A percentile compares a stretch with the other conserved stretches of the same genome.
Conservation (phyloP, 2,797 vertebrate genomes). For the Astyanax mexicanus region DNA sequence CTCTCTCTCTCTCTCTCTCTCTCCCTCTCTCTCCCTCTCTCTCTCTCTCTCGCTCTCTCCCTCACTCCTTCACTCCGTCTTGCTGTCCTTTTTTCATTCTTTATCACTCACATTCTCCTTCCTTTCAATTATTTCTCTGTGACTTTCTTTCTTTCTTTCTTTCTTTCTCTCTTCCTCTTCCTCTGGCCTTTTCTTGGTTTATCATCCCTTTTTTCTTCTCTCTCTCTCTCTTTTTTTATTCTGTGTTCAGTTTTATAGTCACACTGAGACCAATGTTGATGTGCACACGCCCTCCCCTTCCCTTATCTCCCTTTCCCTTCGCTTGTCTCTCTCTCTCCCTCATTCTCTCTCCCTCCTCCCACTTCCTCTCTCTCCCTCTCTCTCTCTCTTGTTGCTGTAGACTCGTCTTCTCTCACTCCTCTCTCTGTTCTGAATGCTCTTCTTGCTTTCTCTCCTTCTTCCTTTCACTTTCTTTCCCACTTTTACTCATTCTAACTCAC, state of each 20-base stretch:
- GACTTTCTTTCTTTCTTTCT: not conserved
- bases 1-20: not conserved
- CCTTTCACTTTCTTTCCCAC: slow-evolving; percentile 27
- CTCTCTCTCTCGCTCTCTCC: slow-evolving; percentile 20
- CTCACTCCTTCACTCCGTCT: too few species aligned
- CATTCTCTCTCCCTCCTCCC: slow-evolving; percentile 4
- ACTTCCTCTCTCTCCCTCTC: slow-evolving; percentile 11
- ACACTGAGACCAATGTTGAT: not conserved
- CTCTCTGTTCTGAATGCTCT: not conserved
- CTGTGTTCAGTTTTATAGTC: not conserved
- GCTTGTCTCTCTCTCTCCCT: not conserved
- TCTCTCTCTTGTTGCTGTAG: not conserved
- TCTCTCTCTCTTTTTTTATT: slow-evolving; percentile 5
- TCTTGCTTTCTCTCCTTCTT: not conserved
- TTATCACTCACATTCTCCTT: not conserved
- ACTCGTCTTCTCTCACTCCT: not conserved
- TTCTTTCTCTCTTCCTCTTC: not conserved
- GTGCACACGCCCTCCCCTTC: not conserved
- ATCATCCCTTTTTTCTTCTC: not conserved
- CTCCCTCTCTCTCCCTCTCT: not conserved
- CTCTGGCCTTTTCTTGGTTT: too few species aligned
- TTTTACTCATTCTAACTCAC: slow-evolving; percentile 21
- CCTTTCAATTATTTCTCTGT: too few species aligned
- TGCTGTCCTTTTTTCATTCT: not conserved
- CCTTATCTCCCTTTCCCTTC: not conserved